A percentile compares a stretch with the other conserved stretches of the same genome.
phyloP scores from a whole-genome alignment of 2,113 vertebrate species.

The Psophia crepitans region DNA sequence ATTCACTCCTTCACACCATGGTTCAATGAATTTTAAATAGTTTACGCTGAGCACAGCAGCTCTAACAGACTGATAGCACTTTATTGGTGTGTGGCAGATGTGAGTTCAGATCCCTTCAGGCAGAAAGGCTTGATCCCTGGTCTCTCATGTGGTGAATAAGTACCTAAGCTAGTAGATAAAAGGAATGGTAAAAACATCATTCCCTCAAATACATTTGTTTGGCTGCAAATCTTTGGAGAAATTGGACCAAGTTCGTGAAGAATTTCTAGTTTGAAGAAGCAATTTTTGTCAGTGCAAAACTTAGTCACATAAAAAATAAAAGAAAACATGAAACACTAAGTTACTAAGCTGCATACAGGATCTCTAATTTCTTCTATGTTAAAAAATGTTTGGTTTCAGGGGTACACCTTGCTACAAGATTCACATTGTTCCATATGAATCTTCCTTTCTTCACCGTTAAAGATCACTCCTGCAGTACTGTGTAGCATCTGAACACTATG shows the following conservation, averaged over 20 bases:
- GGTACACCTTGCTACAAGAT: background rate
- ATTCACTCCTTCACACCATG: background rate
- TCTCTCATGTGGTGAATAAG: background rate
- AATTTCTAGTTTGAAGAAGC: background rate
- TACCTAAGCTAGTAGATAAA: background rate
- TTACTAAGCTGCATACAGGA: background rate
- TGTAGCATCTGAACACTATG: background rate
- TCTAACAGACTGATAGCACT: background rate
- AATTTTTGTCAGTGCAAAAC: background rate
- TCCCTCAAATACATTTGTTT: background rate
- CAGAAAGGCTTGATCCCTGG: background rate
- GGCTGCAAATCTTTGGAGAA: background rate
- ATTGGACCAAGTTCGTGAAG: background rate
- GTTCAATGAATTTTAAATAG: constrained; percentile 51
- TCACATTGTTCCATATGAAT: background rate
- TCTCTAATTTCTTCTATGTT: background rate
- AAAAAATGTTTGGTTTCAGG: background rate
- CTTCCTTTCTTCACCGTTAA: background rate
- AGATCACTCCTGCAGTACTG: background rate
- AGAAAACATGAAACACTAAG: background rate
- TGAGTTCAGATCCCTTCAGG: constrained; percentile 19
- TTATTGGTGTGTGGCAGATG: constrained; percentile 4
- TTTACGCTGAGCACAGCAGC: background rate
- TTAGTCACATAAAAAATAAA: background rate
- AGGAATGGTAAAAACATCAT: background rate